Percentiles rank a stretch among this genome's conserved stretches.
These are phyloP conservation scores for Hippopotamus amphibius DNA, from an alignment of 2,113 vertebrate species.

Conservation along the genomic window DNA sequence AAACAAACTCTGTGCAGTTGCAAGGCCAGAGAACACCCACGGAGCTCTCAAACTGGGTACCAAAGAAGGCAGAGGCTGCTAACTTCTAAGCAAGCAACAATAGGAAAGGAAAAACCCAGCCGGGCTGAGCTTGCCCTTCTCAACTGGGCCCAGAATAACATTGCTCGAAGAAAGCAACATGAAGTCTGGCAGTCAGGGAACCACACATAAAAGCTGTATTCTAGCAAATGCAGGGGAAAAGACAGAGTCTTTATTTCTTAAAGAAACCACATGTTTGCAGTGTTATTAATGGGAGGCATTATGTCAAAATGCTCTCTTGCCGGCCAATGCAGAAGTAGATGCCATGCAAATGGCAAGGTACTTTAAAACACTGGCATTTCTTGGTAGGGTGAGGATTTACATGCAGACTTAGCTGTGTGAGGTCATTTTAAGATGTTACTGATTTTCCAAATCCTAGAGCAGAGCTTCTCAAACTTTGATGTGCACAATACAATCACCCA, in stretches of 20 bases:
- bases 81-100: constrained; percentile 2
- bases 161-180: neutral
- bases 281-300: neutral
- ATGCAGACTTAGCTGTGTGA: neutral
- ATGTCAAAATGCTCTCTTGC: neutral
- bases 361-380: neutral
- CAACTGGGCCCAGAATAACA: constrained; percentile 56
- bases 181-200: constrained; percentile 35
- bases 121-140: neutral
- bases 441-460: neutral
- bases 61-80: accelerated
- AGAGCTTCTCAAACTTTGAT: neutral
- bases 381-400: neutral
- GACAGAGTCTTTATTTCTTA: neutral
- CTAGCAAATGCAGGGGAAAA: neutral
- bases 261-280: neutral
- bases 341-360: no score
- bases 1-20: constrained; percentile 44
- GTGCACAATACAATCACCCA: neutral
- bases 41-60: neutral
- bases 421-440: neutral
- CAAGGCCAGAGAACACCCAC: constrained; percentile 32
- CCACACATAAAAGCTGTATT: constrained; percentile 28
- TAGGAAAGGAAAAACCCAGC: constrained; percentile 32
- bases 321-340: no score